Percentiles rank a stretch among this genome's conserved stretches.
These are phyloP conservation scores for Tenualosa thibaudeaui DNA, from an alignment of 2,797 vertebrate genomes.

Conservation along the genomic window DNA sequence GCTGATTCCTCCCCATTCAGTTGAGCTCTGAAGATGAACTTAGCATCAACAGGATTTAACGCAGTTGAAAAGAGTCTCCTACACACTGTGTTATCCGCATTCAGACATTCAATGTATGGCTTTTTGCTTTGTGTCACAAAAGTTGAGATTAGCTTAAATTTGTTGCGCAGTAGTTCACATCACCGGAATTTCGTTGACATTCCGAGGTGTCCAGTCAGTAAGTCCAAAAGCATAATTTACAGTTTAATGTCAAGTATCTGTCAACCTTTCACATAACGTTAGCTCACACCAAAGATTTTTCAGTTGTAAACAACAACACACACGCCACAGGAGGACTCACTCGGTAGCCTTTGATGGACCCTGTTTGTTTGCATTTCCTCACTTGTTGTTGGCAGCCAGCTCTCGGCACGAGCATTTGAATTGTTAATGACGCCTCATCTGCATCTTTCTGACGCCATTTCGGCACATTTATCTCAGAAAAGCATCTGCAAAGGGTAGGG, in stretches of 20 bases:
- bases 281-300: background rate
- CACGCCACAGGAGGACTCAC: background rate
- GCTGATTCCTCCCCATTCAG: background rate
- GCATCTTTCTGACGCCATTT: background rate
- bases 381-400: background rate
- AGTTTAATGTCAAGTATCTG: background rate
- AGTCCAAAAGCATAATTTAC: background rate
- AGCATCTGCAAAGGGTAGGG: background rate
- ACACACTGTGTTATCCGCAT: background rate
- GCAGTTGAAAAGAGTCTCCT: background rate
- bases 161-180: too few relatives aligned
- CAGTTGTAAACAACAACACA: background rate
- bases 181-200: too few relatives aligned
- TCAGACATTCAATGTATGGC: too few relatives aligned
- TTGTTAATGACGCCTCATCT: constrained; percentile 13
- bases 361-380: background rate
- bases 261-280: background rate
- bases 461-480: background rate
- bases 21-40: background rate
- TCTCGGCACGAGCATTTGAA: background rate
- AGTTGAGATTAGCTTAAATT: too few relatives aligned
- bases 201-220: too few relatives aligned
- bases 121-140: too few relatives aligned
- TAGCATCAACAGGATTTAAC: background rate
- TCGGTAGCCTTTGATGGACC: background rate